Base-by-base conservation (phyloP, 2,113 vertebrate species). In the Eretmochelys imbricata region DNA sequence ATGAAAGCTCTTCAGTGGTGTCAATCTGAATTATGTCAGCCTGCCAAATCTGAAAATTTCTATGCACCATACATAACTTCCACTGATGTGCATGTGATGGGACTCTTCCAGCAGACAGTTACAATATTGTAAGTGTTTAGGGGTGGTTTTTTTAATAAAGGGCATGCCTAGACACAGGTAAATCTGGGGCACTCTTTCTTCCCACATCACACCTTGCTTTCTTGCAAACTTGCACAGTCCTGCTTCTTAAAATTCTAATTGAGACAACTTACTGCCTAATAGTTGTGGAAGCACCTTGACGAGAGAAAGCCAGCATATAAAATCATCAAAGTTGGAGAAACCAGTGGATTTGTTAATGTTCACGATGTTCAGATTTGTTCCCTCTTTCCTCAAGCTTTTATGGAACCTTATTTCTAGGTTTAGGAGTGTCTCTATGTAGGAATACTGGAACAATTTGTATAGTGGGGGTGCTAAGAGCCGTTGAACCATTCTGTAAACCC, bases 101-200 rank as follows among this genome's bases (percentile, higher is more conserved):
- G 93, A 89, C 50, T 93, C 79, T 96, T 95, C 90, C 95, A 97
- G 89, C 92, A 93, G 90, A 96, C 97, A 93, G 84, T 93, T 96
- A 76, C 48, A 10, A 84, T 84, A 78, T 31, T 95, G 90, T 97
- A 84, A 88, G 91, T 38, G 22, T 89, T 90, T 89, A 57, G 85
- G 90, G 50, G 4, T 22, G 16, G 12, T 3, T 3, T 53, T 81
- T 91, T 91, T 93, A 65, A 38, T 95, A 94, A 87, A 91, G 91
- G 97, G 91, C 97, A 97, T 97, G 97, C 96, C 97, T 95, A 97
- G 95, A 94, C 97, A 97, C 62, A 97, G 65, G 89, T 91, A 95
- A 97, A 96, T 93, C 93, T 96, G 93, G 88, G 96, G 93, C 93
- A 97, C 95, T 96, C 82, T 93, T 96, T 85, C 92, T 97, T 96